phyloP scores from a whole-genome alignment of 92 coral and sea anemone genomes.

The Porites lobata region DNA sequence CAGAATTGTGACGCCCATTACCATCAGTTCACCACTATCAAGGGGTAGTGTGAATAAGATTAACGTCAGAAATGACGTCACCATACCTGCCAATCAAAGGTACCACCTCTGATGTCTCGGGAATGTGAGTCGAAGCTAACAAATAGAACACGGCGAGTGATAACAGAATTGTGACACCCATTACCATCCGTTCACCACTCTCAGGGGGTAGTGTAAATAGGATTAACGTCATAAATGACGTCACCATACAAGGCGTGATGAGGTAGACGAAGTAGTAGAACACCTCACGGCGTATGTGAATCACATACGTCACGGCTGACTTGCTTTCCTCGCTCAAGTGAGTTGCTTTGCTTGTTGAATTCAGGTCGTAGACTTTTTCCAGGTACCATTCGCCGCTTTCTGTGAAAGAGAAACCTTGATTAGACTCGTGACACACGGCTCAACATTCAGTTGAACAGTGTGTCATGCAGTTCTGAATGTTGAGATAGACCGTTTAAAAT shows the following conservation, averaged over 20 bases:
- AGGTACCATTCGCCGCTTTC: conserved; percentile 94
- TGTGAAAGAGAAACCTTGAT: background rate
- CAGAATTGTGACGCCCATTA: conserved; percentile 94
- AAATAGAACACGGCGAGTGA: conserved; percentile 93
- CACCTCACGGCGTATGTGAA: conserved; percentile 89
- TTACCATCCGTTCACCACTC: conserved; percentile 99
- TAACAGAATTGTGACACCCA: conserved; percentile 92
- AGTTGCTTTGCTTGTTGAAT: conserved; percentile 63
- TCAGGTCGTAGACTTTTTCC: conserved; percentile 60
- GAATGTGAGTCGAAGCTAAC: conserved; percentile 94
- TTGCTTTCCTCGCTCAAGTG: conserved; percentile 48
- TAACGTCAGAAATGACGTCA: conserved; percentile 85
- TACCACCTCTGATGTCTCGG: conserved; percentile 95
- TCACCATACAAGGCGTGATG: conserved; percentile 53
- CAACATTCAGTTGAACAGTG: too few species aligned
- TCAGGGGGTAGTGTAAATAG: conserved; percentile 94
- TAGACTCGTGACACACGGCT: too few species aligned
- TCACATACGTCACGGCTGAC: conserved; percentile 82
- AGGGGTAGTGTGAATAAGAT: conserved; percentile 91
- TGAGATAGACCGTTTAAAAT: too few species aligned
- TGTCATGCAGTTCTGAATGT: too few species aligned
- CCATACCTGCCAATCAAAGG: conserved; percentile 95
- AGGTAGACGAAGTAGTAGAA: conserved; percentile 59
- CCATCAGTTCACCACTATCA: conserved; percentile 98
- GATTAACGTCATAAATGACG: conserved; percentile 82